These are phyloP conservation scores for Hyphantria cunea DNA, from an alignment of 1,140 invertebrate species.

Conservation along the genomic window DNA sequence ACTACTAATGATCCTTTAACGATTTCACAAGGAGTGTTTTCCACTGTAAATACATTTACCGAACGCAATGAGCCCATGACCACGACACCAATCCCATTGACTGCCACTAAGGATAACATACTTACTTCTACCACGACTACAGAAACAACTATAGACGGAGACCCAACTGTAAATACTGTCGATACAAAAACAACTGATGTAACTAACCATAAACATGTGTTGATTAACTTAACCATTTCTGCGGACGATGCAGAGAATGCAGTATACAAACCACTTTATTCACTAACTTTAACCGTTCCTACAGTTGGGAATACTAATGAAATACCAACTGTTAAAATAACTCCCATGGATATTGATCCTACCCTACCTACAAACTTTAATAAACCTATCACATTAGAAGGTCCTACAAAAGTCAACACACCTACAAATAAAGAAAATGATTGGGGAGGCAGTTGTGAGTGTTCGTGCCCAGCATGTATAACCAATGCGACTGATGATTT, in stretches of 20 bases:
- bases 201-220: conserved; percentile 82
- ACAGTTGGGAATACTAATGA: conserved; percentile 81
- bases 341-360: conserved; percentile 73
- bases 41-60: conserved; percentile 42
- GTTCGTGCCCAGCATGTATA: conserved; percentile 85
- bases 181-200: conserved; percentile 60
- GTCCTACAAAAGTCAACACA: conserved; percentile 46
- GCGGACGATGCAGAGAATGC: conserved; percentile 83
- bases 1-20: conserved; percentile 11
- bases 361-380: conserved; percentile 72
- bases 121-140: conserved; percentile 30
- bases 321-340: conserved; percentile 83
- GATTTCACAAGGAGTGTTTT: conserved; percentile 27
- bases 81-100: conserved; percentile 43
- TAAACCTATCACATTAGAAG: conserved; percentile 61
- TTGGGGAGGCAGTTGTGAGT: conserved; percentile 87
- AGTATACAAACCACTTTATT: conserved; percentile 85
- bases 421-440: conserved; percentile 56
- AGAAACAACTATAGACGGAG: conserved; percentile 33
- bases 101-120: conserved; percentile 55
- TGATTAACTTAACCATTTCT: conserved; percentile 89
- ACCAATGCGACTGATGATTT: conserved; percentile 69
- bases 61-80: conserved; percentile 46
- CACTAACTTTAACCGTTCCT: conserved; percentile 88
- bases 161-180: conserved; percentile 52